Evolutionary conservation across 2,797 vertebrate species (phyloP).

Genomic region (Cirrhinus mrigala): DNA sequence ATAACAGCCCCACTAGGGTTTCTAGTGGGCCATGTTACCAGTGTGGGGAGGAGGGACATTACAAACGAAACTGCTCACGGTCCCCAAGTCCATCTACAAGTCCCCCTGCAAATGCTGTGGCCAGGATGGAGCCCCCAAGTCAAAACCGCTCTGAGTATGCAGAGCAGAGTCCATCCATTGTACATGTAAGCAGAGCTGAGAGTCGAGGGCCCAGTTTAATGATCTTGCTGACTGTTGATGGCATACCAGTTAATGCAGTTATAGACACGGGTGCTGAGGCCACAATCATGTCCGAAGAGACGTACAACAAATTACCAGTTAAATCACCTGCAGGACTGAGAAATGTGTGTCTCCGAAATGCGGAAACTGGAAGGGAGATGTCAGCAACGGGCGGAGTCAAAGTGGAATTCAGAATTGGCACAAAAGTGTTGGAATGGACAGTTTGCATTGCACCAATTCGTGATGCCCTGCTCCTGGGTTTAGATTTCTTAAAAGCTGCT

Average conservation of each 20-base stretch:
- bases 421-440: neutral
- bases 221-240: slow-evolving; percentile 4
- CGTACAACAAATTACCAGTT: neutral
- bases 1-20: neutral
- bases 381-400: neutral
- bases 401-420: neutral
- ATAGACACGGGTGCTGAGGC: slow-evolving; percentile 11
- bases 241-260: slow-evolving; percentile 13
- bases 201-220: slow-evolving; percentile 5
- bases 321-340: neutral
- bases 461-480: neutral
- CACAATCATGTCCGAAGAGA: slow-evolving; percentile 16
- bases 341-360: neutral
- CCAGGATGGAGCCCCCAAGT: neutral
- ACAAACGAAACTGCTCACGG: neutral
- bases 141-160: neutral
- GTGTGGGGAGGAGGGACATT: slow-evolving; percentile 12
- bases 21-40: neutral
- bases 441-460: slow-evolving; percentile 6
- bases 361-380: slow-evolving; percentile 8
- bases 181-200: slow-evolving; percentile 16
- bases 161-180: neutral
- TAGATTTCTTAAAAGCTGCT: slow-evolving; percentile 8
- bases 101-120: too few species aligned
- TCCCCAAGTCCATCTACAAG: neutral